Percentiles rank a stretch among this genome's conserved stretches.
phyloP scores from a whole-genome alignment of 2,113 vertebrate genomes.

The Riparia riparia region DNA sequence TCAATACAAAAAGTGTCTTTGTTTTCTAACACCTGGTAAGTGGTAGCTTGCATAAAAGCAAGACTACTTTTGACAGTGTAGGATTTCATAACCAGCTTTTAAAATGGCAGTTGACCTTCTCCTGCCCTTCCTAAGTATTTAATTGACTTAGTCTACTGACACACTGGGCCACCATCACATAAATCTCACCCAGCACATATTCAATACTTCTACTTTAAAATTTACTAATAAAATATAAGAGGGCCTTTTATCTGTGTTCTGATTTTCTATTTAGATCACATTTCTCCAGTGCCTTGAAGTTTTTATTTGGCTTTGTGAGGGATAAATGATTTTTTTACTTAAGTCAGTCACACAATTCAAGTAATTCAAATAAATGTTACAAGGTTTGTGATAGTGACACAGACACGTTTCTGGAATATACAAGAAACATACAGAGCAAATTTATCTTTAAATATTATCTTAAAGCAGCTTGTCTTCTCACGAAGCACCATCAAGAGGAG shows the following conservation, averaged over 20 bases:
- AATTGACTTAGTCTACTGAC: background rate
- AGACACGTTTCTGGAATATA: background rate
- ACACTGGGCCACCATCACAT: background rate
- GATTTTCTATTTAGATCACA: background rate
- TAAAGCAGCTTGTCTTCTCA: background rate
- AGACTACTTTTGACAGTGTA: background rate
- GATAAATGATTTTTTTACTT: background rate
- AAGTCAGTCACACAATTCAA: background rate
- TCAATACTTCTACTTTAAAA: background rate
- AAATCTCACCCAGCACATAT: background rate
- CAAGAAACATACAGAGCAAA: background rate
- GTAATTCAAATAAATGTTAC: background rate
- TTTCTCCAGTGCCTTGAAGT: background rate
- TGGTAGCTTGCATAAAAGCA: background rate
- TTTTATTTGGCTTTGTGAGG: background rate
- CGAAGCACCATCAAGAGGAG: background rate
- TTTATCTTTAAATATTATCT: background rate
- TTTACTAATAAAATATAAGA: background rate
- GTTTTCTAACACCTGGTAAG: background rate
- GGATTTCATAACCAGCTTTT: background rate
- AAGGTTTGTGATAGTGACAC: background rate
- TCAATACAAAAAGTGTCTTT: background rate
- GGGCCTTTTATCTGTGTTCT: background rate
- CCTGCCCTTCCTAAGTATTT: background rate
- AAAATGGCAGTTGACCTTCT: background rate